These are phyloP conservation scores for Solenopsis fugax DNA, from an alignment of 1,140 invertebrate genomes.

Conservation along the genomic window DNA sequence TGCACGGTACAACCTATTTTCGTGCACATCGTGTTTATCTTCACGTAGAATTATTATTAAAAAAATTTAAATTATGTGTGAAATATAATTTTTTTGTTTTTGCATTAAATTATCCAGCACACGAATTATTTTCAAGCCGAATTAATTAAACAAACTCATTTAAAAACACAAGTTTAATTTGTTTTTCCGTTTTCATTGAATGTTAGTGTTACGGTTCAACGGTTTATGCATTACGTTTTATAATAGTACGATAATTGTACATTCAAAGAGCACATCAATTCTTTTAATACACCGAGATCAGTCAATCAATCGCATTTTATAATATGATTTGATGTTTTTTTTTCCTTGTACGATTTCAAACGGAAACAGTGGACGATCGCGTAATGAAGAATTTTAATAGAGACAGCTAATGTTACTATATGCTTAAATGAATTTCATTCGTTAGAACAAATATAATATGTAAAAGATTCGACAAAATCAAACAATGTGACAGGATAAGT, in stretches of 20 bases:
- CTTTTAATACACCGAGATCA: not conserved
- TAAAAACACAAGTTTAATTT: slow-evolving; percentile 24
- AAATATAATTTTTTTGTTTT: slow-evolving; percentile 25
- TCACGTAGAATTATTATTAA: not conserved
- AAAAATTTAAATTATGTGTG: slow-evolving; percentile 25
- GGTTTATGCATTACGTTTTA: slow-evolving; percentile 15
- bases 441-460: slow-evolving; percentile 3
- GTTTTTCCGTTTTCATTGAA: not conserved
- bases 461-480: slow-evolving; percentile 64
- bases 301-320: not conserved
- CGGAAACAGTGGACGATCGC: not conserved
- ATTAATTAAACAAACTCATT: slow-evolving; percentile 28
- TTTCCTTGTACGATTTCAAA: slow-evolving; percentile 7
- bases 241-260: slow-evolving; percentile 22
- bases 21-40: not conserved
- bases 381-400: slow-evolving; percentile 25
- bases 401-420: slow-evolving; percentile 14
- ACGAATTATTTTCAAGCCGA: not conserved
- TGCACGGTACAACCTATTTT: not conserved
- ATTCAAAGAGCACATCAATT: slow-evolving; percentile 29
- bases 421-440: slow-evolving; percentile 23
- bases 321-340: slow-evolving; percentile 11
- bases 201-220: not conserved
- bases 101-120: slow-evolving; percentile 10
- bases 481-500: slow-evolving; percentile 67